Conservation (phyloP, 2,113 vertebrate species). For the human (Homo sapiens) region GRCh38 chr5:164394501-164395000, state of each 20-base stretch:
- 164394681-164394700: background rate
- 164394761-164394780: background rate
- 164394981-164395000: slow-evolving; percentile 12
- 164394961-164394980: background rate
- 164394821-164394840: background rate
- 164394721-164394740: background rate
- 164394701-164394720: background rate
- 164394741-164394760: background rate
- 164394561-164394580: background rate
- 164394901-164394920: background rate
- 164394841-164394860: background rate
- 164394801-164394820: background rate
- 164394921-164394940: background rate
- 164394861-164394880: background rate
- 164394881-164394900: background rate
- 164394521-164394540: background rate
- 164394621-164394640: background rate
- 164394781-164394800: background rate
- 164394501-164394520: background rate
- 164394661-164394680: background rate
- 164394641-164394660: background rate
- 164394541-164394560: background rate
- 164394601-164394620: background rate
- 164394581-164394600: background rate
- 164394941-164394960: background rate